phyloP scores from a whole-genome alignment of 2,113 vertebrate genomes.

The Nothoprocta pentlandii region DNA sequence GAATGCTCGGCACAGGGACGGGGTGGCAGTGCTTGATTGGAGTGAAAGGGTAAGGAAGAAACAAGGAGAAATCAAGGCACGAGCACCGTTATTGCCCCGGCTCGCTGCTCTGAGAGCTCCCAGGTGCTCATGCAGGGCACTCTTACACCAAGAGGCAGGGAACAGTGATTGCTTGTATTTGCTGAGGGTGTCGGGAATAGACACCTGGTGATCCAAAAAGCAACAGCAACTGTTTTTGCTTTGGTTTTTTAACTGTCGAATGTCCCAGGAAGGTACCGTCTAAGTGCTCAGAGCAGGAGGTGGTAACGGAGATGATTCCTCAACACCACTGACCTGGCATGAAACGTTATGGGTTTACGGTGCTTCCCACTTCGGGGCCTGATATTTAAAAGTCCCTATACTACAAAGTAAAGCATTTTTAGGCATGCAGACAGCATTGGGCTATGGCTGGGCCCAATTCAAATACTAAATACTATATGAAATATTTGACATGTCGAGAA shows the following conservation, averaged over 20 bases:
- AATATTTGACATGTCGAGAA: not conserved
- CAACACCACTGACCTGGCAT: not conserved
- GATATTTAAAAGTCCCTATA: not conserved
- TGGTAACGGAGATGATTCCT: not conserved
- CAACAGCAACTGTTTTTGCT: not conserved
- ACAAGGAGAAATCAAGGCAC: slow-evolving; percentile 28
- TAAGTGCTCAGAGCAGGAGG: not conserved
- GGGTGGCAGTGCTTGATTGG: not conserved
- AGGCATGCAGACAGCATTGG: not conserved
- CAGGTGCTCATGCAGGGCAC: slow-evolving; percentile 3
- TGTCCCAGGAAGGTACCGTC: not conserved
- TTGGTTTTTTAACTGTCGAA: not conserved
- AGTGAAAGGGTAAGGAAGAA: not conserved
- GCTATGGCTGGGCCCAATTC: not conserved
- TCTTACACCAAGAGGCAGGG: not conserved
- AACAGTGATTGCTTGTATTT: slow-evolving; percentile 13
- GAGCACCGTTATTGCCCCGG: not conserved
- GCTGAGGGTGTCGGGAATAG: not conserved
- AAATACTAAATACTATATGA: not conserved
- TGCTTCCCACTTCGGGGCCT: not conserved
- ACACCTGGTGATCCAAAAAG: not conserved
- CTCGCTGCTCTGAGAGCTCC: slow-evolving; percentile 25
- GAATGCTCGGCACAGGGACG: not conserved
- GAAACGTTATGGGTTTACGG: not conserved
- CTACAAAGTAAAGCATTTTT: not conserved